A percentile compares a stretch with the other conserved stretches of the same genome.
Conservation (phyloP, 2,113 vertebrate species). For the Psophia crepitans region DNA sequence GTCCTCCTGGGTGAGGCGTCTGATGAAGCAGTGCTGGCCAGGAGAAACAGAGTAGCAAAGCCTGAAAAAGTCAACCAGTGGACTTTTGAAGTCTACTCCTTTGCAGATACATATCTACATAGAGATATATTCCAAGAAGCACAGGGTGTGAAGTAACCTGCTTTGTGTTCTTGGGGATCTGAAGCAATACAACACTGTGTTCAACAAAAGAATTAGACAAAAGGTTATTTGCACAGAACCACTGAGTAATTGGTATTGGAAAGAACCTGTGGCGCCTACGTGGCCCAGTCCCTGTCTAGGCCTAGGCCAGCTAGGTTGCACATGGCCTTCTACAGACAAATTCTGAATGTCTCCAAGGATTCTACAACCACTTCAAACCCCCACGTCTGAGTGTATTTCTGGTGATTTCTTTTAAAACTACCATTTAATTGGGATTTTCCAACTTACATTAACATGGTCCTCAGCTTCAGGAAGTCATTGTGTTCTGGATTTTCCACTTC, state of each 20-base stretch:
- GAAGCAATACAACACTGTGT: neutral
- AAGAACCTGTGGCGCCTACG: neutral
- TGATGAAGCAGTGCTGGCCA: neutral
- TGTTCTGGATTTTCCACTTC: conserved; percentile 98
- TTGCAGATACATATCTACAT: neutral
- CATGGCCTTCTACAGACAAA: neutral
- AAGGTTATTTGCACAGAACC: neutral
- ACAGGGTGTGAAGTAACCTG: neutral
- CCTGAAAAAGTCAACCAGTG: neutral
- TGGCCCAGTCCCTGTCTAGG: neutral
- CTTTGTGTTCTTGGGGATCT: neutral
- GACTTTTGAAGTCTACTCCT: neutral
- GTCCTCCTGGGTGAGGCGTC: fast-evolving
- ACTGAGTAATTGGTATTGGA: neutral
- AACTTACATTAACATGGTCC: conserved; percentile 97
- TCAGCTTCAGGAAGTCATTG: conserved; percentile 97
- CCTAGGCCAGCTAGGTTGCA: neutral
- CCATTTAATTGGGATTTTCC: neutral
- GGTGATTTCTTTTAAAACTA: neutral
- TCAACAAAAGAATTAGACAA: fast-evolving
- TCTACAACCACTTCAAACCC: neutral
- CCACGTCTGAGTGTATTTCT: neutral
- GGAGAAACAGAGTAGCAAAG: neutral
- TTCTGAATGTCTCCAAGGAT: neutral
- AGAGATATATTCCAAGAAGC: neutral